Evolutionary conservation across 2,888 invertebrate species (phyloP).

Genomic region (Exephanes ischioxanthus): DNA sequence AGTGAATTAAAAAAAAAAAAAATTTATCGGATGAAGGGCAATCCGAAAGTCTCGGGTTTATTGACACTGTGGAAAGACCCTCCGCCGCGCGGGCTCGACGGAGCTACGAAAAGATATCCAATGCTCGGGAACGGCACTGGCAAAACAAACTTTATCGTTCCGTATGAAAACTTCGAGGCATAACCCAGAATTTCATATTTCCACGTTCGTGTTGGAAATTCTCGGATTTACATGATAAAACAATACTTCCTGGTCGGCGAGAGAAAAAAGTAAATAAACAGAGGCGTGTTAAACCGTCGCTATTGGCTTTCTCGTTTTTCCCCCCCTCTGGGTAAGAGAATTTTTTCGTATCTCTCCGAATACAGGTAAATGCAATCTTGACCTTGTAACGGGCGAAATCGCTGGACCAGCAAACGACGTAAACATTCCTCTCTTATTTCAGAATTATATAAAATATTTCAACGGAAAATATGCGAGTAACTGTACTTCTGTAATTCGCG

Average conservation of each 20-base stretch:
- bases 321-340: constrained; percentile 9
- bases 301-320: neutral
- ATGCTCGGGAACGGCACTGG: constrained; percentile 42
- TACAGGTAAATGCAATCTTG: neutral
- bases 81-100: constrained; percentile 49
- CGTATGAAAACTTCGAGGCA: constrained; percentile 18
- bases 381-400: neutral
- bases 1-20: constrained; percentile 35
- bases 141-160: constrained; percentile 63
- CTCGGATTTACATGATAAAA: constrained; percentile 58
- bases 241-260: constrained; percentile 3
- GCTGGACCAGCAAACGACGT: neutral
- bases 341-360: neutral
- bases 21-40: neutral
- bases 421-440: neutral
- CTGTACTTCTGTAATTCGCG: neutral
- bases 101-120: constrained; percentile 46
- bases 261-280: constrained; percentile 6
- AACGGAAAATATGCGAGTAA: neutral
- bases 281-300: neutral
- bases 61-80: constrained; percentile 15
- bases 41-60: constrained; percentile 23
- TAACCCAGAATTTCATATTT: constrained; percentile 14
- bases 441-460: neutral
- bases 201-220: constrained; percentile 40